Base-by-base conservation (phyloP, 2,113 vertebrate species). In the Lates calcarifer region DNA sequence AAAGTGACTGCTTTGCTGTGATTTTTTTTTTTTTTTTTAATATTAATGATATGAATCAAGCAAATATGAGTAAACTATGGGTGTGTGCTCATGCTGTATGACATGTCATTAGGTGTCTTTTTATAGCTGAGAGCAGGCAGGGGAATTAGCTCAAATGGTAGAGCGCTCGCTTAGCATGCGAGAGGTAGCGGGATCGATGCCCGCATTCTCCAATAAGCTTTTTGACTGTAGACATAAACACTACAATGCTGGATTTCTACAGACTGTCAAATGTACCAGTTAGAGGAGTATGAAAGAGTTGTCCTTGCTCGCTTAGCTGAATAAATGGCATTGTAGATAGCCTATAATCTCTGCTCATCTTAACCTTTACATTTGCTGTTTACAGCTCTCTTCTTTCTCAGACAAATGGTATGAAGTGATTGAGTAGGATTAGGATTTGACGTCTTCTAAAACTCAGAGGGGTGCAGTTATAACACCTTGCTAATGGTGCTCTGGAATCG, bases 91-190 rank as follows among this genome's bases (percentile, higher is more conserved):
- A 14, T 6, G 51, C 28, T 39, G 11, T 3, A n/a, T n/a, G 2
- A 68, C 20, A 17, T 57, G 24, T 20, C 6, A 28, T 57, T 12
- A n/a, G 0, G 0, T 2, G 26, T n/a, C n/a, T 37, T 33, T 31
- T 13, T 22, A n/a, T 1, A 0, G 3, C 0, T 0, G 0, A 0
- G 0, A 0, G 0, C 11, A 1, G 0, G 1, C 1, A 43, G 93
- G 95, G 94, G 93, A 94, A 96, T 96, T 92, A 94, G 94, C 95
- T 96, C 91, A 96, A 94, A 96, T 95, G 93, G 95, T 96, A 96
- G 94, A 96, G 96, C 93, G 93, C 92, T 96, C 92, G 88, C 95
- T 95, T 95, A 93, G 92, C 86, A 94, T 95, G 94, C 90, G 94
- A 90, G 80, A 94, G 90, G 94, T 95, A 95, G 95, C 87, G 92